Conservation (phyloP, 2,888 invertebrate genomes). For the Apeira syringaria region DNA sequence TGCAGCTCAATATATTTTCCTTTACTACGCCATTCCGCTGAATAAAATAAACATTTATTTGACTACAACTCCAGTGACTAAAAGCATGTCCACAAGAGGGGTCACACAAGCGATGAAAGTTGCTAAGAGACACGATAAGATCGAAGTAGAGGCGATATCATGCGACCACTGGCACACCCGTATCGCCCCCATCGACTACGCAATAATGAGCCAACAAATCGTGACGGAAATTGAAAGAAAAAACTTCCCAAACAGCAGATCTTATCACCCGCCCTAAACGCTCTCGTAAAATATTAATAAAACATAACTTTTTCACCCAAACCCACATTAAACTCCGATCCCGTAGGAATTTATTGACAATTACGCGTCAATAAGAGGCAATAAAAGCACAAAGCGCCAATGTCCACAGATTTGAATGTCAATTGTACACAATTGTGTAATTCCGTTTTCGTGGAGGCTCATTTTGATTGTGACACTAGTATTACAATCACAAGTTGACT, state of each 20-base stretch:
- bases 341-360: conserved; percentile 83
- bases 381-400: conserved; percentile 81
- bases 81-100: conserved; percentile 69
- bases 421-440: conserved; percentile 82
- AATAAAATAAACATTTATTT: too few relatives aligned
- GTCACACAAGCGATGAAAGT: conserved; percentile 76
- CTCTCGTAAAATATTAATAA: conserved; percentile 84
- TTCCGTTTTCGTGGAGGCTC: conserved; percentile 79
- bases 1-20: too few relatives aligned
- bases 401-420: conserved; percentile 83
- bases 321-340: conserved; percentile 82
- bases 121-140: conserved; percentile 76
- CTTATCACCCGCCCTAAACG: conserved; percentile 79
- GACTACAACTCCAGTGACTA: conserved; percentile 58
- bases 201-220: conserved; percentile 82
- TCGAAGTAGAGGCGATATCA: conserved; percentile 66
- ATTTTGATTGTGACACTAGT: conserved; percentile 74
- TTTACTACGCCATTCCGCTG: too few relatives aligned
- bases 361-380: conserved; percentile 82
- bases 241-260: conserved; percentile 80
- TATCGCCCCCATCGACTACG: conserved; percentile 79
- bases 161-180: conserved; percentile 70
- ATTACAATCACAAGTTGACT: conserved; percentile 77
- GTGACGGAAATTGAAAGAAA: conserved; percentile 83
- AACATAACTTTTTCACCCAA: conserved; percentile 83